These are phyloP conservation scores for Toxotes chatareus DNA, from an alignment of 2,113 vertebrate species.

Conservation along the genomic window DNA sequence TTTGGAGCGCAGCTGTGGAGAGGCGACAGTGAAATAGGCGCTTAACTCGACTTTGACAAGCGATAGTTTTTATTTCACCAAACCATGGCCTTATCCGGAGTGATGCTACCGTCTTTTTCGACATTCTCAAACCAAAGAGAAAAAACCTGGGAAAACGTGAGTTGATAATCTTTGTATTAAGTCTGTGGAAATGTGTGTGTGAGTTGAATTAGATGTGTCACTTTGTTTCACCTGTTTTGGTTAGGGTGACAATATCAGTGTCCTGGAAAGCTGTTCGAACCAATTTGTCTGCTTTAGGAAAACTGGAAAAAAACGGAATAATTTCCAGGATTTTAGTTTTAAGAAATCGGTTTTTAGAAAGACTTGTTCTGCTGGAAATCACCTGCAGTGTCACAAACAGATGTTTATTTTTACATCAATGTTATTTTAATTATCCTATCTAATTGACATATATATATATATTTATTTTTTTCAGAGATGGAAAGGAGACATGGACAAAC, in stretches of 20 bases:
- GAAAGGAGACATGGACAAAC: constrained; percentile 86
- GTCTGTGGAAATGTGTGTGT: neutral
- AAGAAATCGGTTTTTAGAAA: no score
- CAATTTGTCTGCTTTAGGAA: neutral
- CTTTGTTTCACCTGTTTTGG: constrained; percentile 3
- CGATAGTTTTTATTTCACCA: constrained; percentile 49
- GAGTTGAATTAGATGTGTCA: neutral
- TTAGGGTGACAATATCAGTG: neutral
- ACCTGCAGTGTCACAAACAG: neutral
- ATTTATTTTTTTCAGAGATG: constrained; percentile 86
- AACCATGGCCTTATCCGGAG: constrained; percentile 91
- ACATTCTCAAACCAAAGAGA: constrained; percentile 94
- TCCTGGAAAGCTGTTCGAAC: neutral
- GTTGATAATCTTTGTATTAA: constrained; percentile 59
- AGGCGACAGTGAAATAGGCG: constrained; percentile 58
- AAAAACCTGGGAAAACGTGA: constrained; percentile 92
- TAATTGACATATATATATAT: neutral
- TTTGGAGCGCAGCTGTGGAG: constrained; percentile 69
- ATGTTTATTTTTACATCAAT: neutral
- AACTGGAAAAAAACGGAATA: neutral
- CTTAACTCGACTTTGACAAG: constrained; percentile 52
- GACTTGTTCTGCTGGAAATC: neutral
- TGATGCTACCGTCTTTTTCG: constrained; percentile 94
- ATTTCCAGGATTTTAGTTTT: no score
- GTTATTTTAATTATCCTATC: neutral